Conservation (phyloP, 2,888 invertebrate genomes). For the Macaria notata region DNA sequence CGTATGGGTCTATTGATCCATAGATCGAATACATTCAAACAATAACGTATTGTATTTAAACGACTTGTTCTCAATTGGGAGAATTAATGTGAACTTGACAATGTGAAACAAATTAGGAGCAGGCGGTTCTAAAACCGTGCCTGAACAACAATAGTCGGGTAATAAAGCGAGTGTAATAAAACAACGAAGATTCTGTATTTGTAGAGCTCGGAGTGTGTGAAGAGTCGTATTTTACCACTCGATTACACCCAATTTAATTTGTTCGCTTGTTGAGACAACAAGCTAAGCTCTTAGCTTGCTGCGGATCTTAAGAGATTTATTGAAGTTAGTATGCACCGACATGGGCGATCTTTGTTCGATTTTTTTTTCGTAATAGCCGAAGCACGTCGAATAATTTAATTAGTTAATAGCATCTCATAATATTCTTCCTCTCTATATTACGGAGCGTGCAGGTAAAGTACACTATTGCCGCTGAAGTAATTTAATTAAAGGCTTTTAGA, state of each 20-base stretch:
- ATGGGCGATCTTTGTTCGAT: too few species aligned
- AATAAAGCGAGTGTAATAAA: slow-evolving; percentile 23
- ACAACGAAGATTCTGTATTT: slow-evolving; percentile 22
- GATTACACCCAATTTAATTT: slow-evolving; percentile 45
- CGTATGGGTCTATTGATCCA: slow-evolving; percentile 29
- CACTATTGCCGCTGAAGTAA: too few species aligned
- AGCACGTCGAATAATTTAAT: too few species aligned
- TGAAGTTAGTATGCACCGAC: slow-evolving; percentile 2
- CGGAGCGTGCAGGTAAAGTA: too few species aligned
- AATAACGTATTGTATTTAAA: slow-evolving; percentile 26
- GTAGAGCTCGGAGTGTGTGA: slow-evolving; percentile 21
- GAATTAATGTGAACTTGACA: slow-evolving; percentile 27
- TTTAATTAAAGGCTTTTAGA: slow-evolving; percentile 67
- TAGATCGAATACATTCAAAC: slow-evolving; percentile 27
- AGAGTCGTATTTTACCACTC: slow-evolving; percentile 34
- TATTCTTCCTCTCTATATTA: too few species aligned
- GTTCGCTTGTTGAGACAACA: slow-evolving; percentile 38
- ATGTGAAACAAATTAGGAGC: slow-evolving; percentile 18
- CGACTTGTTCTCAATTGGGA: slow-evolving; percentile 25
- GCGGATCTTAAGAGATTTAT: slow-evolving; percentile 42
- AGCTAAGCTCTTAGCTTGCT: slow-evolving; percentile 28
- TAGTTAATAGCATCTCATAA: too few species aligned
- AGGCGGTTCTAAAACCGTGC: slow-evolving; percentile 14
- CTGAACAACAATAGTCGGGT: slow-evolving; percentile 19
- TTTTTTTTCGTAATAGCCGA: too few species aligned